Evolutionary conservation across 2,797 vertebrate genomes (phyloP).

Genomic region (Esox lucius): DNA sequence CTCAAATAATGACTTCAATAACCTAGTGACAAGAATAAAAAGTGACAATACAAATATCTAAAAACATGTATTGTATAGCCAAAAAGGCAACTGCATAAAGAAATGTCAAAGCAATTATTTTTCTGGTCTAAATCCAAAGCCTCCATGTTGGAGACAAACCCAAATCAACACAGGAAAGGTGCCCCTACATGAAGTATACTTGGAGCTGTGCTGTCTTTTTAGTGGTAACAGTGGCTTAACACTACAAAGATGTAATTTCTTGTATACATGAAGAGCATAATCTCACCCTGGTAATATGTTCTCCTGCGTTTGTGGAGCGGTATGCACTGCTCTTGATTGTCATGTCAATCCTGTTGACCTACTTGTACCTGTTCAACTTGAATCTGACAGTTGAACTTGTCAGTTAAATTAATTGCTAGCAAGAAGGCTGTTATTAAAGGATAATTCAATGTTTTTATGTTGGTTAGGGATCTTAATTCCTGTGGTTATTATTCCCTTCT

Average conservation of each 20-base stretch:
- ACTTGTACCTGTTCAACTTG: constrained; percentile 10
- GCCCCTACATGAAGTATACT: too few relatives aligned
- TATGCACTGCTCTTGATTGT: not conserved
- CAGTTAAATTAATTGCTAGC: not conserved
- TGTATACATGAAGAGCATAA: not conserved
- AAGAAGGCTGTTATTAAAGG: not conserved
- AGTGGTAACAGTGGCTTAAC: not conserved
- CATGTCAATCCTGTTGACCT: too few relatives aligned
- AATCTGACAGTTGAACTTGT: not conserved
- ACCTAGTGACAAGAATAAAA: too few relatives aligned
- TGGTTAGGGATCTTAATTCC: not conserved
- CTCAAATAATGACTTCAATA: too few relatives aligned
- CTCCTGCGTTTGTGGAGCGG: not conserved
- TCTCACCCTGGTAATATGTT: not conserved
- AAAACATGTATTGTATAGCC: too few relatives aligned
- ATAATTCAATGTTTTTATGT: not conserved
- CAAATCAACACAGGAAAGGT: too few relatives aligned
- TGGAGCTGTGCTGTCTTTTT: not conserved
- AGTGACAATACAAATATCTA: too few relatives aligned
- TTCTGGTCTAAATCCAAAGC: too few relatives aligned
- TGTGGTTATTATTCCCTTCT: constrained; percentile 39
- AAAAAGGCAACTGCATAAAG: too few relatives aligned
- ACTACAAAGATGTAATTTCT: not conserved
- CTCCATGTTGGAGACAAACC: too few relatives aligned
- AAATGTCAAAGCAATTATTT: too few relatives aligned